Evolutionary conservation across 1,140 invertebrate genomes (phyloP).

Genomic region (Zelostemma sp.): DNA sequence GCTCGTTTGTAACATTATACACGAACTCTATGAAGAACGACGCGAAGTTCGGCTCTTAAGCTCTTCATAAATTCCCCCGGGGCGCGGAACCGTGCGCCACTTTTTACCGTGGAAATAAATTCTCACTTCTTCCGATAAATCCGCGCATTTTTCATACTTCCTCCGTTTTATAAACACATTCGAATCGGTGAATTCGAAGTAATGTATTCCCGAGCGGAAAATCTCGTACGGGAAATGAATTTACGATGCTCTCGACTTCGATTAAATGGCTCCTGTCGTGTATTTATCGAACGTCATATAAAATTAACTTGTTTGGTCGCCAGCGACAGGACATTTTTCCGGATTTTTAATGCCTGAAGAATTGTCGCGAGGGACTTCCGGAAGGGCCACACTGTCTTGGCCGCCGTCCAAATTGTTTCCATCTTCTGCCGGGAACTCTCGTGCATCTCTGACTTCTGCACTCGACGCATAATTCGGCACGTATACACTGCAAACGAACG

Average conservation of each 20-base stretch:
- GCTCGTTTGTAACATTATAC: constrained; percentile 30
- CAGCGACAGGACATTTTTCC: background rate
- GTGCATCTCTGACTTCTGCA: constrained; percentile 32
- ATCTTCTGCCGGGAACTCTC: constrained; percentile 1
- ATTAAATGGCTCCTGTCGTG: background rate
- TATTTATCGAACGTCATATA: background rate
- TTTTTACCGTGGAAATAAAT: constrained; percentile 29
- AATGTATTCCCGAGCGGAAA: background rate
- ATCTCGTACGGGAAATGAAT: background rate
- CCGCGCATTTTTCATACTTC: background rate
- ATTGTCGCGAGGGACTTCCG: background rate
- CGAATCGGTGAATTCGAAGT: background rate
- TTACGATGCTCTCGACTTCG: background rate
- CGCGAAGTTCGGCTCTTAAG: constrained; percentile 33
- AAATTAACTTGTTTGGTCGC: no score
- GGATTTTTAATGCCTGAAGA: background rate
- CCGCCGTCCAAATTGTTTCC: constrained; percentile 32
- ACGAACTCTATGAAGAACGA: constrained; percentile 16
- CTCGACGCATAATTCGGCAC: constrained; percentile 38
- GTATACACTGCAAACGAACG: constrained; percentile 27
- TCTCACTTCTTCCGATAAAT: constrained; percentile 30
- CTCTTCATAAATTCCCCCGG: constrained; percentile 28
- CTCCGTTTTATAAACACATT: background rate
- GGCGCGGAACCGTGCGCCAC: no score
- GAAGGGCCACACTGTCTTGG: constrained; percentile 36